Conservation (phyloP, 2,797 vertebrate genomes). For the Sternotherus odoratus region DNA sequence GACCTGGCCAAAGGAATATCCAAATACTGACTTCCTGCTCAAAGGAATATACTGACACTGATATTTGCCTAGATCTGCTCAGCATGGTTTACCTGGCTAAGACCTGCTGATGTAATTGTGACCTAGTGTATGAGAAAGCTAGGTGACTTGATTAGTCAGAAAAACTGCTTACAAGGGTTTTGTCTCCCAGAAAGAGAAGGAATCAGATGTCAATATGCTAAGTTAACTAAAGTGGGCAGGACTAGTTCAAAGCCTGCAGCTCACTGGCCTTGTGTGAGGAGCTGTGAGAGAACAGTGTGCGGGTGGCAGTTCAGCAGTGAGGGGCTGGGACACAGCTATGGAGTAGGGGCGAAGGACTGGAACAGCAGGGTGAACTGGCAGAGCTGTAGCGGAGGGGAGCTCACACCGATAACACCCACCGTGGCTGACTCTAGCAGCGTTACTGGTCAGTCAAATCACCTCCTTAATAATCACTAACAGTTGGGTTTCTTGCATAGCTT, state of each 20-base stretch:
- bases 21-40: background rate
- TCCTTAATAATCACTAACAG: background rate
- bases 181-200: background rate
- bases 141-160: background rate
- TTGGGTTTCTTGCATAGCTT: background rate
- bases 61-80: background rate
- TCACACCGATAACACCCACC: background rate
- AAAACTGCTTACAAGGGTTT: background rate
- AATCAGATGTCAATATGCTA: background rate
- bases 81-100: background rate
- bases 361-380: background rate
- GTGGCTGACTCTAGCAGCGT: background rate
- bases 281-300: background rate
- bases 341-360: background rate
- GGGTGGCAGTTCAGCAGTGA: background rate
- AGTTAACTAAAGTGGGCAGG: background rate
- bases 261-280: background rate
- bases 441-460: fast-evolving
- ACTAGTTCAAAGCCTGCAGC: background rate
- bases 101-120: background rate
- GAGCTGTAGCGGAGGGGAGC: background rate
- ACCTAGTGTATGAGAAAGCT: background rate
- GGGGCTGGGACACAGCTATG: background rate
- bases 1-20: background rate
- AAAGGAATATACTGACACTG: background rate